Evolutionary conservation across 2,797 vertebrate genomes (phyloP).

Genomic region (Salarias fasciatus): DNA sequence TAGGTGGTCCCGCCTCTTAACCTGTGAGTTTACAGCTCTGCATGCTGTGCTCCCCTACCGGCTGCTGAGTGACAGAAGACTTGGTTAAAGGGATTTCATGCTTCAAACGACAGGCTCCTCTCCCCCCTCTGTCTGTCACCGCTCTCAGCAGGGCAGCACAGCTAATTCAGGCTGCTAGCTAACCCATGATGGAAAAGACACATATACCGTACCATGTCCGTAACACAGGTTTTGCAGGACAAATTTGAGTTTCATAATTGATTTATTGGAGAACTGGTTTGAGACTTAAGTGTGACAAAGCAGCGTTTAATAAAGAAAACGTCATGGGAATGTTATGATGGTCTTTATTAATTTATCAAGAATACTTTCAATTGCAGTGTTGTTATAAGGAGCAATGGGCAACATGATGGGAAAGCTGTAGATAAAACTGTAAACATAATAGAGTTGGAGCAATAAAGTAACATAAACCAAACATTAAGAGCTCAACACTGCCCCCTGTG

Average conservation of each 20-base stretch:
- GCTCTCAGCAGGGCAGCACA: slow-evolving; percentile 39
- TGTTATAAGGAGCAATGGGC: neutral
- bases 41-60: slow-evolving; percentile 52
- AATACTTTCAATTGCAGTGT: neutral
- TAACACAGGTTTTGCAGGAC: neutral
- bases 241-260: neutral
- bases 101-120: slow-evolving; percentile 66
- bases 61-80: slow-evolving; percentile 68
- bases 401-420: no score
- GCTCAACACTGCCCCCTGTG: no score
- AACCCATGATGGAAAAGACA: slow-evolving; percentile 41
- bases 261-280: neutral
- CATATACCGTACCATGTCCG: neutral
- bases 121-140: slow-evolving; percentile 60
- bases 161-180: slow-evolving; percentile 49
- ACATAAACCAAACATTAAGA: no score
- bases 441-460: no score
- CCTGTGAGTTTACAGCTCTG: slow-evolving; percentile 58
- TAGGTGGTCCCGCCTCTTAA: slow-evolving; percentile 56
- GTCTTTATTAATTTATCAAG: neutral
- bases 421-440: no score
- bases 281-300: neutral
- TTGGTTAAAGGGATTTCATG: slow-evolving; percentile 75
- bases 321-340: neutral
- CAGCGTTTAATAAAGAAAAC: neutral